Evolutionary conservation across 2,797 vertebrate species (phyloP).

Genomic region (Mycteria americana): DNA sequence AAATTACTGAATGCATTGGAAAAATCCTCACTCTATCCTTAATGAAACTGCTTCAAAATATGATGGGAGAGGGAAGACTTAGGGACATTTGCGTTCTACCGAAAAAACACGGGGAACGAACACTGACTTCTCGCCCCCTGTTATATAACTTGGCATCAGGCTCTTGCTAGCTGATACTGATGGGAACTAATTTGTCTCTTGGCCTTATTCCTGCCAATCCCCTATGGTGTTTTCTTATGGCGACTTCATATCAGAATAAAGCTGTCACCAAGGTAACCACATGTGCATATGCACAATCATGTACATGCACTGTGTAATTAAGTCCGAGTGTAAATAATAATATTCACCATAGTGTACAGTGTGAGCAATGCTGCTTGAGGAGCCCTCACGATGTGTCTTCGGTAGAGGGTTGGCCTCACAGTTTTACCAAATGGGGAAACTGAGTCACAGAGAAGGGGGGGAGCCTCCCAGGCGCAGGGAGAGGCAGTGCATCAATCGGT

Average conservation of each 20-base stretch:
- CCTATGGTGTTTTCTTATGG: constrained; percentile 22
- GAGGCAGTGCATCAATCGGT: not conserved
- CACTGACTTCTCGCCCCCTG: not conserved
- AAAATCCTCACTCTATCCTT: constrained; percentile 64
- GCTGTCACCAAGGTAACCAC: constrained; percentile 61
- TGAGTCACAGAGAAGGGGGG: not conserved
- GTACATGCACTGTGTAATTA: not conserved
- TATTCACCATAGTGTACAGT: not conserved
- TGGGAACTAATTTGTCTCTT: constrained; percentile 54
- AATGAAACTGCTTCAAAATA: constrained; percentile 69
- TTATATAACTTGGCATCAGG: constrained; percentile 33
- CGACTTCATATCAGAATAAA: constrained; percentile 18
- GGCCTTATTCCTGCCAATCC: constrained; percentile 50
- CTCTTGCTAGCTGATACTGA: not conserved
- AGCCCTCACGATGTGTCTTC: not conserved
- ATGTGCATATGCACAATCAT: constrained; percentile 22
- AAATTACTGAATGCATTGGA: constrained; percentile 55
- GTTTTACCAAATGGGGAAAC: not conserved
- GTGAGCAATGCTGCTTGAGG: not conserved
- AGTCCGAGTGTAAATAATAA: constrained; percentile 30
- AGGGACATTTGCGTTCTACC: constrained; percentile 14
- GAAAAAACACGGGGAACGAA: not conserved
- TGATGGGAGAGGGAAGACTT: constrained; percentile 8
- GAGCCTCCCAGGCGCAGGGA: not conserved
- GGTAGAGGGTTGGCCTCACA: not conserved